phyloP scores from a whole-genome alignment of 2,797 vertebrate genomes.

The Scarus forsteni region DNA sequence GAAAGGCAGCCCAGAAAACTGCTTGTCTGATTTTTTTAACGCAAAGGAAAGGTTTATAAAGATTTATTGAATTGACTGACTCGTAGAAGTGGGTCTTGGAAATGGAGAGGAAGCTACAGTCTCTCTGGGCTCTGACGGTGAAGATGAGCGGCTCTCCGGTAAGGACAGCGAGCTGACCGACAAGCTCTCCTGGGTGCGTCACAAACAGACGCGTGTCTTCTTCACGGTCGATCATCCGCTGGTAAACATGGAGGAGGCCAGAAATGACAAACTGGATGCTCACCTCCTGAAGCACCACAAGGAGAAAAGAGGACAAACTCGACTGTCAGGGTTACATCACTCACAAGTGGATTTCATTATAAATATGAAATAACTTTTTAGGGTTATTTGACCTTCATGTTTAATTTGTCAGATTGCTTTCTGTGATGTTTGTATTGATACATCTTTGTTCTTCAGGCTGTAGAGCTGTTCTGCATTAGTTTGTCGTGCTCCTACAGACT shows the following conservation, averaged over 20 bases:
- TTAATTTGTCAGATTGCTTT: too few relatives aligned
- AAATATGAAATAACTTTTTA: too few relatives aligned
- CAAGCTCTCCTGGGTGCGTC: conserved; percentile 93
- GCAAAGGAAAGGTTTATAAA: conserved; percentile 1
- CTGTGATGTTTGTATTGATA: too few relatives aligned
- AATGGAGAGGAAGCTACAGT: conserved; percentile 94
- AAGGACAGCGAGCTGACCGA: conserved; percentile 94
- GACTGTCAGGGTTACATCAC: neutral
- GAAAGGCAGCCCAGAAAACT: too few relatives aligned
- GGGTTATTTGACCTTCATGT: too few relatives aligned
- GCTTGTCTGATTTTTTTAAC: neutral
- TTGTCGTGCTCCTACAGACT: too few relatives aligned
- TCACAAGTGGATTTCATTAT: too few relatives aligned
- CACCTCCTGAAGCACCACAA: conserved; percentile 85
- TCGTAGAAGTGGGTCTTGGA: conserved; percentile 96
- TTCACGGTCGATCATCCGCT: conserved; percentile 92
- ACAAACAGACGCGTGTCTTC: conserved; percentile 94
- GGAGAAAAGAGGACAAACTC: neutral
- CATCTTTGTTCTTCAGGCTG: too few relatives aligned
- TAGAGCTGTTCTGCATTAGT: too few relatives aligned
- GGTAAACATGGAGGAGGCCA: conserved; percentile 94
- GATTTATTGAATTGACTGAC: conserved; percentile 71
- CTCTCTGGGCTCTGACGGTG: conserved; percentile 91
- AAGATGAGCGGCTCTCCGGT: conserved; percentile 97
- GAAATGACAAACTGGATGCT: conserved; percentile 95